phyloP scores from a whole-genome alignment of 2,113 vertebrate species.

The Rhinichthys klamathensis region DNA sequence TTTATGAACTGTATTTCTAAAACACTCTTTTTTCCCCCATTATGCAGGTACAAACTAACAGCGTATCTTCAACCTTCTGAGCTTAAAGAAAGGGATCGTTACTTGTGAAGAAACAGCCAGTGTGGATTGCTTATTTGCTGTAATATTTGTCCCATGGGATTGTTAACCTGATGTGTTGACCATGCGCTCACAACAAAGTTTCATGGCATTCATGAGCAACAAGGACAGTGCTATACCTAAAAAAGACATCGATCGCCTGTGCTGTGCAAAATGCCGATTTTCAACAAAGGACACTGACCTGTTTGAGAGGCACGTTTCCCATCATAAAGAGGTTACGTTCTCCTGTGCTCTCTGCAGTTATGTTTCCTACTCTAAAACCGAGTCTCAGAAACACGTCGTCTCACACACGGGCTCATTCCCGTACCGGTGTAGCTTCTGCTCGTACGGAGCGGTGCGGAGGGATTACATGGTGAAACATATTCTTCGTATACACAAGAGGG shows the following conservation, averaged over 20 bases:
- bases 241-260: conserved; percentile 78
- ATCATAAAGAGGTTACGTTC: conserved; percentile 84
- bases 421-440: conserved; percentile 86
- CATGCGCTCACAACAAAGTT: conserved; percentile 56
- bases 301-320: conserved; percentile 78
- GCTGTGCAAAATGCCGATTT: conserved; percentile 85
- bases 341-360: conserved; percentile 83
- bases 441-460: conserved; percentile 88
- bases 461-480: conserved; percentile 92
- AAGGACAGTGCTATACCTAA: conserved; percentile 64
- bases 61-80: neutral
- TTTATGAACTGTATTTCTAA: neutral
- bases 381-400: conserved; percentile 87
- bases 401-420: conserved; percentile 86
- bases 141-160: neutral
- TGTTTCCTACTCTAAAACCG: conserved; percentile 85
- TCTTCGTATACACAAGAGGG: conserved; percentile 80
- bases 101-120: neutral
- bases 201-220: conserved; percentile 61
- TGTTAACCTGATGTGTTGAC: neutral
- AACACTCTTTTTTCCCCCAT: neutral
- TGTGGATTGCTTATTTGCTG: neutral
- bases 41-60: conserved; percentile 23
- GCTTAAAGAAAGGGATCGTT: neutral
- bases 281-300: conserved; percentile 82